A percentile compares a stretch with the other conserved stretches of the same genome.
Evolutionary conservation across 2,797 vertebrate genomes (phyloP).

Genomic region (Protonibea diacanthus): DNA sequence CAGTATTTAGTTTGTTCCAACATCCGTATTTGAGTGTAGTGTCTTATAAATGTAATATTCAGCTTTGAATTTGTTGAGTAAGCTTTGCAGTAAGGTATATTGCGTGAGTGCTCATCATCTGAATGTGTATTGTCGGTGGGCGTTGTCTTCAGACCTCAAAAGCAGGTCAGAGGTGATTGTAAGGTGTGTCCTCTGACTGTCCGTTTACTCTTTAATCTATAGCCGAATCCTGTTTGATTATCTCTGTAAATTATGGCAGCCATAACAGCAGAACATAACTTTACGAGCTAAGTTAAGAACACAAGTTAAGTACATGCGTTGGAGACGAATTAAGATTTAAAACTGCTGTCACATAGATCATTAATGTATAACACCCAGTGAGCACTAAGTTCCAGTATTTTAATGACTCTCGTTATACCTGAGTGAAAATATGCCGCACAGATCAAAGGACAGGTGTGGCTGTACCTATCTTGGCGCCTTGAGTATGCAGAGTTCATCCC

Average conservation of each 20-base stretch:
- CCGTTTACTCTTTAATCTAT: constrained; percentile 34
- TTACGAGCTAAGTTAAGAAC: background rate
- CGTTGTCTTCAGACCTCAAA: constrained; percentile 23
- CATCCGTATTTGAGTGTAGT: background rate
- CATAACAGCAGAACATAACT: background rate
- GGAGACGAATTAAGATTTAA: background rate
- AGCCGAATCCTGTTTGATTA: background rate
- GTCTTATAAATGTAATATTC: background rate
- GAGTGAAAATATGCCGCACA: constrained; percentile 28
- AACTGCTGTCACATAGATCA: background rate
- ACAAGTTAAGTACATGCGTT: background rate
- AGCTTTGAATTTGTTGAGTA: background rate
- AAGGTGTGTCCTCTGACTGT: constrained; percentile 14
- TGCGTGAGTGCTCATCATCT: background rate
- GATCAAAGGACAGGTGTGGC: constrained; percentile 50
- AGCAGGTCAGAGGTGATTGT: background rate
- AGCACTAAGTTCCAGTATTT: constrained; percentile 15
- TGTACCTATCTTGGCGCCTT: constrained; percentile 2
- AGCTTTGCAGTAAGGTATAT: background rate
- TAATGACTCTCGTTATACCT: background rate
- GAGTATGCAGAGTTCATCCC: constrained; percentile 42
- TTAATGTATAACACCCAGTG: background rate
- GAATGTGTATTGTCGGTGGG: background rate
- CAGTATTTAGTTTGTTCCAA: background rate
- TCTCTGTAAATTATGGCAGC: background rate